A percentile compares a stretch with the other conserved stretches of the same genome.
Conservation (phyloP, 2,797 vertebrate species). For the Microctenopoma lineatum region DNA sequence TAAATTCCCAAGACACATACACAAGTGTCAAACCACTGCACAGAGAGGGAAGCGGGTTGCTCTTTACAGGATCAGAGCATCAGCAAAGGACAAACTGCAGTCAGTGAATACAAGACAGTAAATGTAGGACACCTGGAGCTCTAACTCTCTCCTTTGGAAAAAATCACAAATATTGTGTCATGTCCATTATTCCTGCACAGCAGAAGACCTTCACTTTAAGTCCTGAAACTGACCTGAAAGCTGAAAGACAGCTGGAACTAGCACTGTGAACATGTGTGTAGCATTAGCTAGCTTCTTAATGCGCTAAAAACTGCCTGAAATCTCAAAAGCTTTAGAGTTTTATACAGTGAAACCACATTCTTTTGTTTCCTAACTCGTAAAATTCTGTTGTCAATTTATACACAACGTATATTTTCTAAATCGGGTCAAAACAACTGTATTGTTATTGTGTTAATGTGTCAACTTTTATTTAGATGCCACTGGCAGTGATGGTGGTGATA, state of each 20-base stretch:
- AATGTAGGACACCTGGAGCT: slow-evolving; percentile 20
- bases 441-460: no score
- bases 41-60: slow-evolving; percentile 45
- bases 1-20: slow-evolving; percentile 55
- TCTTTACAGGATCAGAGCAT: slow-evolving; percentile 42
- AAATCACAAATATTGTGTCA: slow-evolving; percentile 3
- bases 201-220: slow-evolving; percentile 16
- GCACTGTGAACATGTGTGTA: no score
- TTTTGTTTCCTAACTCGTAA: neutral
- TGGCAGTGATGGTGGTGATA: no score
- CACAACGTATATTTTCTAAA: no score
- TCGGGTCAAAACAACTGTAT: no score
- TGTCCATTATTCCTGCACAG: slow-evolving; percentile 24
- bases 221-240: neutral
- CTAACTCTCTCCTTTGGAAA: slow-evolving; percentile 24
- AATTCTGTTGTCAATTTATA: neutral
- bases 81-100: slow-evolving; percentile 40
- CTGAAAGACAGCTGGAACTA: no score
- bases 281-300: no score
- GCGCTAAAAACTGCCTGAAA: no score
- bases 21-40: slow-evolving; percentile 59
- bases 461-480: no score
- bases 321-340: neutral
- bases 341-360: neutral
- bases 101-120: slow-evolving; percentile 30